Evolutionary conservation across 53 echinoderm and acorn worm genomes (phyloP).

Genomic region (Patiria pectinifera): DNA sequence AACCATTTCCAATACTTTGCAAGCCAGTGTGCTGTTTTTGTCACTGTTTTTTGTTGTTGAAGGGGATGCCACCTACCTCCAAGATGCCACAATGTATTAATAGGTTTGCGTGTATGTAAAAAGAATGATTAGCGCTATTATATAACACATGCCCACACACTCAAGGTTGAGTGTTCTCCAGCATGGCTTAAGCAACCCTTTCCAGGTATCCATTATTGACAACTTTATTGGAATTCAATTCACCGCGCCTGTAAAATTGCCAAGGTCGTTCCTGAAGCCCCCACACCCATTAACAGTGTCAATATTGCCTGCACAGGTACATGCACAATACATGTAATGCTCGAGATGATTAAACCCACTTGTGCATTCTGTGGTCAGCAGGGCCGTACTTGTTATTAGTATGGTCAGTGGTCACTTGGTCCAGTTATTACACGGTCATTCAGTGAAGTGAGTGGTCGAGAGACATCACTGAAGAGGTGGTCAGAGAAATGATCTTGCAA

Average conservation of each 20-base stretch:
- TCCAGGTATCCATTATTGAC: conserved; percentile 31
- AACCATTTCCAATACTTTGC: no score
- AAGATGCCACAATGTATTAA: background rate
- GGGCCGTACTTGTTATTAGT: background rate
- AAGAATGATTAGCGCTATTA: background rate
- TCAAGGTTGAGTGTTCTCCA: background rate
- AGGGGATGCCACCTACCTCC: no score
- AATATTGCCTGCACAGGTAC: background rate
- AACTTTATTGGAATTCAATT: conserved; percentile 46
- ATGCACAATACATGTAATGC: background rate
- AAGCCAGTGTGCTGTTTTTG: no score
- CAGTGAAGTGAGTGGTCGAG: background rate
- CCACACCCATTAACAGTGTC: background rate
- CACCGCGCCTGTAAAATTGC: background rate
- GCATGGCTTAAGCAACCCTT: background rate
- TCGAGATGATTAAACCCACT: background rate
- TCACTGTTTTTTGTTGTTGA: no score
- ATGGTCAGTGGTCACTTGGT: background rate
- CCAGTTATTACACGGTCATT: background rate
- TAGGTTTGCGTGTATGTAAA: background rate
- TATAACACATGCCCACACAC: background rate
- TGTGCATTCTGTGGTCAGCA: background rate
- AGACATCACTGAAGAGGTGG: background rate
- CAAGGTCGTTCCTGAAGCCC: background rate
- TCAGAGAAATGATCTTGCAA: background rate